Evolutionary conservation across 2,797 vertebrate species (phyloP).

Genomic region (Chromis chromis): DNA sequence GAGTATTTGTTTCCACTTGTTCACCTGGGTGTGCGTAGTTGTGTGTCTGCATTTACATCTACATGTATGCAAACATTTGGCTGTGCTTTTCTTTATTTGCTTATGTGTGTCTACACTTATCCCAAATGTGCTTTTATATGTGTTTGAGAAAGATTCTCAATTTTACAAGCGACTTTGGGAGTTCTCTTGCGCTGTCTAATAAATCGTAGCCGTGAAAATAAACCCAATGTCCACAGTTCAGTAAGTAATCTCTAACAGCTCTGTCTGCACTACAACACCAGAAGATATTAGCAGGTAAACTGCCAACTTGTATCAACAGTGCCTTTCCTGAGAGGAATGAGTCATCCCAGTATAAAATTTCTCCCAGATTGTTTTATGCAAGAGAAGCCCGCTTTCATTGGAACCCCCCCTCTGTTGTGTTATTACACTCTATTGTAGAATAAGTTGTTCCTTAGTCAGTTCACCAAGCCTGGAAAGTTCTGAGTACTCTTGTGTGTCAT

Average conservation of each 20-base stretch:
- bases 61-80: slow-evolving; percentile 12
- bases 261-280: slow-evolving; percentile 37
- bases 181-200: slow-evolving; percentile 69
- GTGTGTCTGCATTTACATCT: slow-evolving; percentile 27
- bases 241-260: slow-evolving; percentile 53
- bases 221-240: slow-evolving; percentile 62
- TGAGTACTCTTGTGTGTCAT: slow-evolving; percentile 43
- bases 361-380: slow-evolving; percentile 47
- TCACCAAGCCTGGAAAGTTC: slow-evolving; percentile 55
- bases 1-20: slow-evolving; percentile 54
- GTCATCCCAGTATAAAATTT: slow-evolving; percentile 66
- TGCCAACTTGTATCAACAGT: slow-evolving; percentile 71
- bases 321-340: slow-evolving; percentile 71
- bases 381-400: slow-evolving; percentile 43
- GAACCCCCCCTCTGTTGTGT: slow-evolving; percentile 46
- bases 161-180: slow-evolving; percentile 65
- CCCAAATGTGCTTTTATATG: slow-evolving; percentile 18
- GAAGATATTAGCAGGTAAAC: slow-evolving; percentile 69
- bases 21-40: slow-evolving; percentile 33
- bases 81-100: slow-evolving; percentile 15
- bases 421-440: slow-evolving; percentile 53
- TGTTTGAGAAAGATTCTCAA: slow-evolving; percentile 57
- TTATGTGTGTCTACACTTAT: slow-evolving; percentile 5
- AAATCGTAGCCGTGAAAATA: slow-evolving; percentile 72
- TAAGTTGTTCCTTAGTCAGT: slow-evolving; percentile 61